Evolutionary conservation across 2,113 vertebrate species (phyloP).

Genomic region (Athene cunicularia): DNA sequence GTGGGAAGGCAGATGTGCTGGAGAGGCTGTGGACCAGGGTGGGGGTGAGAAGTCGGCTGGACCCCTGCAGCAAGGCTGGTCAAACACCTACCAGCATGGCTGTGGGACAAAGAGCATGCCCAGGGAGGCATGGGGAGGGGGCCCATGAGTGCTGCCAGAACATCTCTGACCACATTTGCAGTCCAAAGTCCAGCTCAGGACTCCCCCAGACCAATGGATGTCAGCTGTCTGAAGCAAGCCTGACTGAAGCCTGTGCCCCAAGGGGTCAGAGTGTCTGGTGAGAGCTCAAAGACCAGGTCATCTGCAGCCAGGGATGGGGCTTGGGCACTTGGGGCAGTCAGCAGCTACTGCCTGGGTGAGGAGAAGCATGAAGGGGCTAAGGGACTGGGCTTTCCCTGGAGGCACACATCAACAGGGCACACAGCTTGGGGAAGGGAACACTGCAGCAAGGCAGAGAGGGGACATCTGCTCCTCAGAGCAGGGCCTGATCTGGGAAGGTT

Average conservation of each 20-base stretch:
- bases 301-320: neutral
- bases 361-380: neutral
- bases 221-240: neutral
- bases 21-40: neutral
- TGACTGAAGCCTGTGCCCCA: too few species aligned
- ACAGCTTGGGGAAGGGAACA: too few species aligned
- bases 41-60: rapidly evolving
- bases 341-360: neutral
- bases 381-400: neutral
- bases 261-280: neutral
- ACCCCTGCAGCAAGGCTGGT: neutral
- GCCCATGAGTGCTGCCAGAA: rapidly evolving
- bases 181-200: neutral
- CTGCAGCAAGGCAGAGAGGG: neutral
- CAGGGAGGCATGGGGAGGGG: rapidly evolving
- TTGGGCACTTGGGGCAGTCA: neutral
- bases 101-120: rapidly evolving
- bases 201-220: rapidly evolving
- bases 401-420: rapidly evolving
- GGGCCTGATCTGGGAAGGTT: neutral
- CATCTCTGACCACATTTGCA: rapidly evolving
- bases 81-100: too few species aligned
- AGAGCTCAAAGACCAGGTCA: rapidly evolving
- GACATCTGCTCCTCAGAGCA: neutral
- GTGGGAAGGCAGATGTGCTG: neutral